Evolutionary conservation across 2,113 vertebrate species (phyloP), one percentile per base, ranked within the genome.

Genomic region (Machaerirhynchus nigripectus): DNA sequence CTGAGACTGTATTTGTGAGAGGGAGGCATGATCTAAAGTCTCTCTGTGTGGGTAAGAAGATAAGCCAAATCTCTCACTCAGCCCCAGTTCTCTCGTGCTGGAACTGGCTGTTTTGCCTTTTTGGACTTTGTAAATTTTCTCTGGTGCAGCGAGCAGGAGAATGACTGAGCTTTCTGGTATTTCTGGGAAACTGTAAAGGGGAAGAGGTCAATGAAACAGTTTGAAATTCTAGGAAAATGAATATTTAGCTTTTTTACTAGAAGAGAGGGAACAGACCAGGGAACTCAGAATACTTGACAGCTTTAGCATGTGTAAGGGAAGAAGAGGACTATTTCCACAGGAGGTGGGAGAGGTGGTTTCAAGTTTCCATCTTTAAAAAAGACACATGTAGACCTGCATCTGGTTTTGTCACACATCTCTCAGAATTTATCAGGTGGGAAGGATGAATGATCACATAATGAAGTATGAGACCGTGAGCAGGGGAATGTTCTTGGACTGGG

Each of bases 61-160:
- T 13, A 18, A 56, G 28, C 60, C 0, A 0, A 12, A 16, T 46
- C 35, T 56, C 37, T 68, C 27, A 13, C 7, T 2, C 6, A 39
- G 44, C 53, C 28, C 28, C 30, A 24, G 33, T 10, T 22, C n/a
- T 49, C 1, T 47, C 31, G 15, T 31, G 53, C n/a, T 74, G 33
- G 37, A 57, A 65, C 35, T 1, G 5, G 8, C 6, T 31, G 22
- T 28, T 71, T 50, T 2, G 0, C 22, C 40, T 76, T 71, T 47
- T 46, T 10, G 5, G 70, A 71, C 53, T 79, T 78, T 5, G 22
- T 56, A 18, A 9, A 30, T 53, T 35, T 47, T 77, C 59, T 31
- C n/a, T 57, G 59, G 69, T 23, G 12, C n/a, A 68, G 64, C 3
- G 30, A 79, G 61, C 39, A 49, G 81, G 57, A 76, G 17, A 37